Evolutionary conservation across 2,113 vertebrate genomes (phyloP), one percentile per base, ranked within the genome.

Genomic region (Talpa occidentalis): DNA sequence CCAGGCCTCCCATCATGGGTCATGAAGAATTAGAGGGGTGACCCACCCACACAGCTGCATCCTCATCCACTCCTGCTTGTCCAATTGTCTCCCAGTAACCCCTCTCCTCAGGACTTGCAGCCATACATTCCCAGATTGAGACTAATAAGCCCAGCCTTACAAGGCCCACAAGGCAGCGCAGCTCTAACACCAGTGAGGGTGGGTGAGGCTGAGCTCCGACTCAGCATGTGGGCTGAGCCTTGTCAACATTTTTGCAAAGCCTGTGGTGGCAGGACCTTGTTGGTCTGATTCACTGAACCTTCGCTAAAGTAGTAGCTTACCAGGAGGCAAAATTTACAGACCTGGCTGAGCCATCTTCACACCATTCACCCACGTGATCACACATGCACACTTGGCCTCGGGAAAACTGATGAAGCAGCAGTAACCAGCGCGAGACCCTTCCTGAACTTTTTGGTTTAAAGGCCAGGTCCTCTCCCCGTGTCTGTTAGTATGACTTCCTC

Each of bases 1-100:
- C 92, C 69, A 78, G 94, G 93, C 95, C 94, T 94, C 21, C 54
- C 54, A 56, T 56, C 54, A 22, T 59, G 69, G 95, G 97, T 91
- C 93, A 54, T 88, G 83, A 85, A 59, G 90, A 2, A 49, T 32
- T 5, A 82, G 62, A 32, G 49, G 8, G 66, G 72, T 37, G 44
- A 52, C 79, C 21, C n/a, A 86, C 85, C 95, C 88, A 54, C 47
- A 83, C 79, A 30, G 86, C 37, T 0, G 30, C 4, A 17, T 56
- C 85, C 90, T 62, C 52, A 59, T 95, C 97, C 95, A 72, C 88
- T 67, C 21, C 2, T 11, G 2, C 32, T 42, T 21, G 2, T 35
- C 67, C 79, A 1, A 3, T 1, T 42, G 32, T 24, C 56, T 40
- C 62, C 37, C 9, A 2, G 16, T 15, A 19, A 1, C 15, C n/a